Evolutionary conservation across 2,797 vertebrate species (phyloP).

Genomic region (Acridotheres tristis): DNA sequence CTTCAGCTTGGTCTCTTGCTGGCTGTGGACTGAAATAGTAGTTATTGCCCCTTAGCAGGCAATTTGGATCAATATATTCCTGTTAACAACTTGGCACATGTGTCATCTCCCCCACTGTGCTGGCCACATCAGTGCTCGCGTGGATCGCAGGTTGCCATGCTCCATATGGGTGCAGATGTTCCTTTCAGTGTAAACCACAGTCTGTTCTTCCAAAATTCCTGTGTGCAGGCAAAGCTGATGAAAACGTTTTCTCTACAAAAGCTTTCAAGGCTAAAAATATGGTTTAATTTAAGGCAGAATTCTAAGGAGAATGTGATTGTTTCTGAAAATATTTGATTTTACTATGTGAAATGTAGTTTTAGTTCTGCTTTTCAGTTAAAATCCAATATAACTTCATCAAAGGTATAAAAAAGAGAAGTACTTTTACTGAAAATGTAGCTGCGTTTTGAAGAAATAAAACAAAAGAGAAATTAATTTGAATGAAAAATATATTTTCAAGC

Average conservation of each 20-base stretch:
- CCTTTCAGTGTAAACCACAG: neutral
- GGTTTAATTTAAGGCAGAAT: constrained; percentile 10
- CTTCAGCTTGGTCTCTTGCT: neutral
- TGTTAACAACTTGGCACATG: neutral
- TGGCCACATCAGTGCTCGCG: neutral
- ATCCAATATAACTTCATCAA: neutral
- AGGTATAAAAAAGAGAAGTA: neutral
- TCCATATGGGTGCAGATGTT: constrained; percentile 11
- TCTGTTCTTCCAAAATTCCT: neutral
- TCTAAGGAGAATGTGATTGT: neutral
- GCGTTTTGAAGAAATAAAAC: neutral
- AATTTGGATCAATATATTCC: neutral
- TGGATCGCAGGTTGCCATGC: neutral
- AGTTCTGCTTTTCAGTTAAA: neutral
- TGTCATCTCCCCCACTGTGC: neutral
- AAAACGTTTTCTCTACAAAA: constrained; percentile 8
- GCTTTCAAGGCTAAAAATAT: constrained; percentile 4
- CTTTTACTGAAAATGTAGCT: neutral
- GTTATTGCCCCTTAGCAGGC: neutral
- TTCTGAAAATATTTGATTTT: constrained; percentile 14
- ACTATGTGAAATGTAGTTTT: neutral
- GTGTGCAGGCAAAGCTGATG: neutral
- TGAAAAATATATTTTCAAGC: neutral
- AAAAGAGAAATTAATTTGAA: neutral
- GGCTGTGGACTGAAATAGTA: neutral